Base-by-base conservation (phyloP, 2,888 invertebrate species). In the Cryptocephalus moraei region DNA sequence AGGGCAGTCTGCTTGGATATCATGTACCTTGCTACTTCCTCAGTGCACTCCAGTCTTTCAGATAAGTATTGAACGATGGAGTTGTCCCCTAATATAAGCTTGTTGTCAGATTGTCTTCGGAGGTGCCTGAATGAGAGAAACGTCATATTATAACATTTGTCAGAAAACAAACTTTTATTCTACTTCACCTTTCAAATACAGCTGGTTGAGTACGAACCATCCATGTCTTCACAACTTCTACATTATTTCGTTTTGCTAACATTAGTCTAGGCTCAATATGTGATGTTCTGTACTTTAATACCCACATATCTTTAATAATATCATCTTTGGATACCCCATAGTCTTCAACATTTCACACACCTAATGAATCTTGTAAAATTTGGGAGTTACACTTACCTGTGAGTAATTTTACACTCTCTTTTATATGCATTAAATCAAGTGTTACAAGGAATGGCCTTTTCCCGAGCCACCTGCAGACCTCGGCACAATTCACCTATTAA, bases 211-310 rank as follows among this genome's bases (percentile, higher is more conserved):
- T 68, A 39, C 74, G 61, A 32, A 74, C 62, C 72, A 74, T 73
- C 75, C 75, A 75, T 2, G 74, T 70, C 57, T 73, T 75, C n/a
- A 72, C 52, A 12, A 53, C 59, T 8, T 59, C 59, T 31, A 71
- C 53, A 42, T 72, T 66, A 45, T 65, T 56, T 33, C 62, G 49
- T 52, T 64, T 62, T 12, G 67, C 65, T 38, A 57, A 53, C 22
- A 63, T 43, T 33, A 74, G 57, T 51, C 71, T 63, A 32, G 63
- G 54, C 46, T 54, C 52, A 31, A 73, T 63, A 9, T 56, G 51
- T 33, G 58, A 43, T 11, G 59, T 45, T 33, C 60, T 68, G 50
- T 74, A 73, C 45, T 60, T 63, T 41, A 75, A 60, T 8, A 72
- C 64, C 73, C 73, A 74, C 39, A 69, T 55, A 59, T 75, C 74